Evolutionary conservation across 2,113 vertebrate species (phyloP).

Genomic region (Xiphorhynchus elegans): DNA sequence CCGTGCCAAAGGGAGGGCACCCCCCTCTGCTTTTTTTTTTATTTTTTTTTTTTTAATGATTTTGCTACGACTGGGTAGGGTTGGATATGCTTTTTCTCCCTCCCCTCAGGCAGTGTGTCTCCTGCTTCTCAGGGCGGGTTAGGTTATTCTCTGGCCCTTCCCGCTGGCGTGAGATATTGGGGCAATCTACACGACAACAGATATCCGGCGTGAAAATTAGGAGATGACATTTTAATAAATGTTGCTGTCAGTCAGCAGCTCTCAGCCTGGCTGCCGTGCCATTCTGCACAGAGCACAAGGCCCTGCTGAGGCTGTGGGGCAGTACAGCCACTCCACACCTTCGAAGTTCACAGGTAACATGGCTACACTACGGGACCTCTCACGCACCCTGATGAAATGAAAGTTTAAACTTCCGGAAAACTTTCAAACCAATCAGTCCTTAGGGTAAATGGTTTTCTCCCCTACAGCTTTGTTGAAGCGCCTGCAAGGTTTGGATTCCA

Average conservation of each 20-base stretch:
- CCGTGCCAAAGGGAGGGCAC: not conserved
- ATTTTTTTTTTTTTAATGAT: not conserved
- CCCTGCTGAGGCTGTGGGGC: not conserved
- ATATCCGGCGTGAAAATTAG: constrained; percentile 47
- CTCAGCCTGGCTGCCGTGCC: not conserved
- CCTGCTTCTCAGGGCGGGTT: not conserved
- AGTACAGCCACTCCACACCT: not conserved
- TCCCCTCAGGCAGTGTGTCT: not conserved
- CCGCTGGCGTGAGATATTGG: not conserved
- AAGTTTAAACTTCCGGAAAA: not conserved
- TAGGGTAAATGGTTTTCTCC: not conserved
- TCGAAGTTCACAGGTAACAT: not conserved
- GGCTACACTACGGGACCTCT: not conserved
- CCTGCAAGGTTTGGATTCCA: constrained; percentile 7
- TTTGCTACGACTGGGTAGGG: not conserved
- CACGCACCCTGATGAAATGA: not conserved
- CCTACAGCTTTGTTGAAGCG: not conserved
- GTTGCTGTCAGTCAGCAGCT: constrained; percentile 24
- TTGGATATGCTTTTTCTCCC: not conserved
- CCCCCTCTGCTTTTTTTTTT: not conserved
- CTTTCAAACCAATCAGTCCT: constrained; percentile 3
- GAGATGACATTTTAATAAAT: constrained; percentile 65
- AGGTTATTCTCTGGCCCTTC: not conserved
- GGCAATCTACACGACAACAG: not conserved
- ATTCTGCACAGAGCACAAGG: constrained; percentile 26